These are phyloP conservation scores for Mystacides longicornis DNA, from an alignment of 2,888 invertebrate genomes.

Conservation along the genomic window DNA sequence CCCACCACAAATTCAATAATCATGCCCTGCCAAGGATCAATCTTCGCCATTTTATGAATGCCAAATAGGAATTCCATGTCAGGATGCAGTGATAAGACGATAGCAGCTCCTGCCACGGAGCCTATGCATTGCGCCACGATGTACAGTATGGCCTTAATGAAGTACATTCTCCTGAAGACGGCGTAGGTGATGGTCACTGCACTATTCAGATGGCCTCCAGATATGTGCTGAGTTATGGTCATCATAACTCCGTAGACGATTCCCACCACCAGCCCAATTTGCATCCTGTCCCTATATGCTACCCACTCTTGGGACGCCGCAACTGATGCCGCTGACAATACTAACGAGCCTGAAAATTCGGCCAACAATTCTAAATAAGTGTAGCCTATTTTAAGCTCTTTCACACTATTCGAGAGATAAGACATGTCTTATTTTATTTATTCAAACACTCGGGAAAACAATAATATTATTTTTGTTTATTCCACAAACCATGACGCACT, in stretches of 20 bases:
- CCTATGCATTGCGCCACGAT: background rate
- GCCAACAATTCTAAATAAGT: background rate
- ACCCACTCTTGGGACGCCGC: background rate
- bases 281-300: background rate
- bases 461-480: too few species aligned
- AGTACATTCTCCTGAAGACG: background rate
- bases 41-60: background rate
- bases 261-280: background rate
- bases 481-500: too few species aligned
- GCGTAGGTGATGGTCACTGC: background rate
- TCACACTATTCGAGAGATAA: background rate
- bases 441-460: too few species aligned
- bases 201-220: background rate
- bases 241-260: background rate
- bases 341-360: background rate
- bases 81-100: background rate
- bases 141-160: background rate
- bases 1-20: background rate
- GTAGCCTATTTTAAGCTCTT: background rate
- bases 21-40: background rate
- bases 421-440: too few species aligned
- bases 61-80: background rate
- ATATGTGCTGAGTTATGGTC: background rate
- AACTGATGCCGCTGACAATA: background rate
- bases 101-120: background rate